Evolutionary conservation across 2,113 vertebrate genomes (phyloP), one percentile per base, ranked within the genome.

Genomic region (Chloroceryle aenea): DNA sequence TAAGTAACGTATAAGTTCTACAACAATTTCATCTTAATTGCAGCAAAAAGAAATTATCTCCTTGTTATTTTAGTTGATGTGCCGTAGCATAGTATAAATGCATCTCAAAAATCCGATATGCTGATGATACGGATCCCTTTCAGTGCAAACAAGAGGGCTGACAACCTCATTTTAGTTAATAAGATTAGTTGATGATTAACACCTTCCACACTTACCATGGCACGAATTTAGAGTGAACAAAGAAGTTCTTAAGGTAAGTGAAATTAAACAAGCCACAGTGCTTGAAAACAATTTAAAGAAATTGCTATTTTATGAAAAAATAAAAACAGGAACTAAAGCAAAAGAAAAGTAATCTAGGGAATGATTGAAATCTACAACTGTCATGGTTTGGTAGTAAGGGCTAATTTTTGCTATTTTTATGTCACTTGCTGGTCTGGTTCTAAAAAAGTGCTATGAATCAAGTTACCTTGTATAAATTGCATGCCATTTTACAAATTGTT

Each of bases 161-260:
- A 52, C n/a, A 75, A 21, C 61, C 52, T 61, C 22, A 59, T 87
- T 75, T 58, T 61, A 52, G 40, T 20, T 93, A 93, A 85, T 93
- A 66, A 93, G 84, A 95, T 97, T 74, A 91, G 47, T 8, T 40
- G 30, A 9, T 55, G 68, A 68, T 91, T 63, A 91, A 85, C 62
- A 77, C 42, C 81, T 83, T 48, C 52, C 8, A 7, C 18, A 38
- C 52, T 89, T 79, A 78, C 12, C n/a, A 27, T 48, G 32, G 34
- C 58, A 56, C 85, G 67, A 55, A 67, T 67, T 89, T 86, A 82
- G 69, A 63, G 50, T 66, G 29, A 90, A 91, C 43, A 79, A 61
- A 56, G 80, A 48, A 92, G 64, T 92, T 92, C 78, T 97, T 96
- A 86, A 61, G 59, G 42, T 82, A 91, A 95, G 47, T 93, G 78